These are phyloP conservation scores for Campylomormyrus numenius DNA, from an alignment of 2,113 vertebrate species.

Conservation along the genomic window DNA sequence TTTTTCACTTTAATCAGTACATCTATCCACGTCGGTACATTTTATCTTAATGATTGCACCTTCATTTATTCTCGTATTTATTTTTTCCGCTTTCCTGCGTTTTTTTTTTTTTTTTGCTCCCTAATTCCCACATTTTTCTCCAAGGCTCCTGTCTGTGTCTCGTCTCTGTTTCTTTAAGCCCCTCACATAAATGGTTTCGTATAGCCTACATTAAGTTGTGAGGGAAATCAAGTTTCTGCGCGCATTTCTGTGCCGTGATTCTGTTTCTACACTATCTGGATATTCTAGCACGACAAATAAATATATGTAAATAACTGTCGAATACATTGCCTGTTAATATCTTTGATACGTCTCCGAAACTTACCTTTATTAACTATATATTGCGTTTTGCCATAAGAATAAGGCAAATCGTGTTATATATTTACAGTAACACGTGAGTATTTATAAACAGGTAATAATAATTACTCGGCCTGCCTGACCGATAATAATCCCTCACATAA, in stretches of 20 bases:
- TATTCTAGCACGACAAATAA: not conserved
- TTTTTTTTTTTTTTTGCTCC: not conserved
- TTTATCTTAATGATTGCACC: not conserved
- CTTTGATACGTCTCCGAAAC: not conserved
- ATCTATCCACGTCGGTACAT: not conserved
- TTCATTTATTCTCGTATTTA: not conserved
- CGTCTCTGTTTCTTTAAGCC: not conserved
- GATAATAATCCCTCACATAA: constrained; percentile 7
- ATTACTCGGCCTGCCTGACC: not conserved
- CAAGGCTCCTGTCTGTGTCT: not conserved
- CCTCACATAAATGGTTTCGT: not conserved
- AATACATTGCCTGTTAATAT: not conserved
- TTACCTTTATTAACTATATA: not conserved
- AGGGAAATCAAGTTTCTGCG: not conserved
- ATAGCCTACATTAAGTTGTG: not conserved
- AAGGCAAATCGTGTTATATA: not conserved
- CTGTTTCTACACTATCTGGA: not conserved
- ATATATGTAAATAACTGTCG: not conserved
- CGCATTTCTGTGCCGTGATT: not conserved
- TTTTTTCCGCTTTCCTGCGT: not conserved
- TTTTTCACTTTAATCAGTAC: not conserved
- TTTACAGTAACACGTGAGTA: not conserved
- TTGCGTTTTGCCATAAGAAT: not conserved
- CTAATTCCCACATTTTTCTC: not conserved
- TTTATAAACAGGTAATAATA: not conserved